Conservation (phyloP, 2,888 invertebrate species). For the Matsumyia berberina region DNA sequence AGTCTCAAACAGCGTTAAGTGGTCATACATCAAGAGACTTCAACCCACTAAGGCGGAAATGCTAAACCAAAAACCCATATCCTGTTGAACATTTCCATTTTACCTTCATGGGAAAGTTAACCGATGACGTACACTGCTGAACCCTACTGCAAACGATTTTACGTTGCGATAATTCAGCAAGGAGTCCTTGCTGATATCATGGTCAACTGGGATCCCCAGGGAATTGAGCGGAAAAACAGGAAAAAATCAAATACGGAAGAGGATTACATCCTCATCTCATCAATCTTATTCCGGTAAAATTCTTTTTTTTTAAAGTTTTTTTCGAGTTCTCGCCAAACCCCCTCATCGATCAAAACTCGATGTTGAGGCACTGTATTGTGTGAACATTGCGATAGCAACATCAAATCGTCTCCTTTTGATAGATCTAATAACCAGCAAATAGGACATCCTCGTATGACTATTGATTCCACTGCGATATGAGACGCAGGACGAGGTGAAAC, state of each 20-base stretch:
- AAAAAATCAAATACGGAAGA: slow-evolving; percentile 32
- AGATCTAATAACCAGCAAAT: slow-evolving; percentile 60
- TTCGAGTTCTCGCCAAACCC: slow-evolving; percentile 4
- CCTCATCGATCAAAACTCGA: slow-evolving; percentile 55
- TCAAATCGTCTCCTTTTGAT: slow-evolving; percentile 47
- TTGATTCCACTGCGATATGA: slow-evolving; percentile 29
- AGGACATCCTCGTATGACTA: slow-evolving; percentile 13
- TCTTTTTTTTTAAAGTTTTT: slow-evolving; percentile 21
- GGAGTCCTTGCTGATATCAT: slow-evolving; percentile 42
- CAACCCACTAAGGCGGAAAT: slow-evolving; percentile 48
- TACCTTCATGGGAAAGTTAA: slow-evolving; percentile 39
- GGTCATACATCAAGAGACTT: slow-evolving; percentile 58
- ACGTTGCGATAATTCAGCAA: slow-evolving; percentile 20
- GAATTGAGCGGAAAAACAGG: slow-evolving; percentile 44
- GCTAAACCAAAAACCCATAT: slow-evolving; percentile 51
- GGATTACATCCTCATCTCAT: slow-evolving; percentile 57
- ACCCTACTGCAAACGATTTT: slow-evolving; percentile 11
- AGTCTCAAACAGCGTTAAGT: slow-evolving; percentile 44
- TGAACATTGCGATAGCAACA: slow-evolving; percentile 17
- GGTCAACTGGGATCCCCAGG: slow-evolving; percentile 52
- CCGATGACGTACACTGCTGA: slow-evolving; percentile 17
- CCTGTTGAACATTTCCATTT: slow-evolving; percentile 67
- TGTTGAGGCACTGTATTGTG: slow-evolving; percentile 19
- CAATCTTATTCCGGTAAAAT: slow-evolving; percentile 58
- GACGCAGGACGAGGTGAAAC: background rate